Conservation (phyloP, 1,140 invertebrate species). For the Oryctes rhinoceros region DNA sequence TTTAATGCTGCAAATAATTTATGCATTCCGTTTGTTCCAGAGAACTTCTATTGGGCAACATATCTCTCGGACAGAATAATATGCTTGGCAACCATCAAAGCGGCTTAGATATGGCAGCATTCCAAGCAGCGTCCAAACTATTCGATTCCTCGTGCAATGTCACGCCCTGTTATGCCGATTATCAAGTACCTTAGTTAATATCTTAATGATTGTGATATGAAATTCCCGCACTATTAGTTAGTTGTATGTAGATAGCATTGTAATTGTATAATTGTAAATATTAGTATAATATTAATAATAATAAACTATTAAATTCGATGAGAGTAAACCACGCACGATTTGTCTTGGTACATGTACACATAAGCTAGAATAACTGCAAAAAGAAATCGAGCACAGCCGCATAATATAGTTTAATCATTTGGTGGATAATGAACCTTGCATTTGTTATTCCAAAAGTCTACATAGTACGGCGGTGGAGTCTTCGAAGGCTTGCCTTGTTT, state of each 20-base stretch:
- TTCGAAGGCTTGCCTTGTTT: neutral
- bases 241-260: conserved; percentile 20
- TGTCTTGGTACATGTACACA: neutral
- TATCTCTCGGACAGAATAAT: conserved; percentile 48
- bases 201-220: conserved; percentile 19
- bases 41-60: conserved; percentile 55
- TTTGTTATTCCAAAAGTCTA: conserved; percentile 30
- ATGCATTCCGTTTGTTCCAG: conserved; percentile 51
- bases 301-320: neutral
- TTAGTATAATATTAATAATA: neutral
- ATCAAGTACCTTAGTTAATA: conserved; percentile 46
- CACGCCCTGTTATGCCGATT: conserved; percentile 56
- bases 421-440: conserved; percentile 39
- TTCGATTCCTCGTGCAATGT: conserved; percentile 57
- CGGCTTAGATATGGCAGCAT: conserved; percentile 57
- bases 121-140: conserved; percentile 58
- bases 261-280: conserved; percentile 34
- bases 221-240: conserved; percentile 39
- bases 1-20: neutral
- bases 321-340: neutral
- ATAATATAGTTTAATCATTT: neutral
- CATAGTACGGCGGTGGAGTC: conserved; percentile 37
- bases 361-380: neutral
- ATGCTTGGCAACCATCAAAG: conserved; percentile 52
- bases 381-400: neutral